phyloP scores from a whole-genome alignment of 2,888 invertebrate species.

The Nomada flava region DNA sequence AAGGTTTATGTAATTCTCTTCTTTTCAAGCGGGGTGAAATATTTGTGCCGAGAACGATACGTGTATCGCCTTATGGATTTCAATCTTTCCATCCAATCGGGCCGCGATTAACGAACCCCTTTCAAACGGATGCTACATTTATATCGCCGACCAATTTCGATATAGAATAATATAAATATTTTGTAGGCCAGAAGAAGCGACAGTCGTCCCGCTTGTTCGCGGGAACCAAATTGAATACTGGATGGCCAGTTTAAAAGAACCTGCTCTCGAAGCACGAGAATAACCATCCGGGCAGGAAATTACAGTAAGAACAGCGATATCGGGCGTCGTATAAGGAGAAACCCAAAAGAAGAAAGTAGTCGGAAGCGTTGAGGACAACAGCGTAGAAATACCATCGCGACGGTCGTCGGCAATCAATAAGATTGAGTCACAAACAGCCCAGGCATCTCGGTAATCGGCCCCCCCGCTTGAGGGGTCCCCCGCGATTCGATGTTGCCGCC shows the following conservation, averaged over 20 bases:
- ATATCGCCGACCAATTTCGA: too few relatives aligned
- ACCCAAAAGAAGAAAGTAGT: neutral
- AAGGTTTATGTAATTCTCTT: too few relatives aligned
- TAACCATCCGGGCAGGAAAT: neutral
- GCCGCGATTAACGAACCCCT: too few relatives aligned
- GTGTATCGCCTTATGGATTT: too few relatives aligned
- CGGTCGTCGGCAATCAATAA: conserved; percentile 73
- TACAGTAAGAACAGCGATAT: conserved; percentile 5
- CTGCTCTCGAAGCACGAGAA: neutral
- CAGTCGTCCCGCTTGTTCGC: neutral
- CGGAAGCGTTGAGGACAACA: neutral
- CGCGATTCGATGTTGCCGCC: conserved; percentile 23
- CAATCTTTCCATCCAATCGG: too few relatives aligned
- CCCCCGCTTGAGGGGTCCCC: conserved; percentile 9
- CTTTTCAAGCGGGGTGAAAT: too few relatives aligned
- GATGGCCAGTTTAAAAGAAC: neutral
- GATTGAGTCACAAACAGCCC: conserved; percentile 55
- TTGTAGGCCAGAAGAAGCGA: neutral
- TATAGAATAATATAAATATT: too few relatives aligned
- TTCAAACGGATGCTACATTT: too few relatives aligned
- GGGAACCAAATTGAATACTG: neutral
- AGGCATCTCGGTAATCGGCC: conserved; percentile 44
- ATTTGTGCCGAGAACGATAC: too few relatives aligned
- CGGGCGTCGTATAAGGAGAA: neutral
- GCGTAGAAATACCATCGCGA: neutral